Evolutionary conservation across 1,140 invertebrate genomes (phyloP), one percentile per base, ranked within the genome.

Genomic region (Meloidogyne floridensis): DNA sequence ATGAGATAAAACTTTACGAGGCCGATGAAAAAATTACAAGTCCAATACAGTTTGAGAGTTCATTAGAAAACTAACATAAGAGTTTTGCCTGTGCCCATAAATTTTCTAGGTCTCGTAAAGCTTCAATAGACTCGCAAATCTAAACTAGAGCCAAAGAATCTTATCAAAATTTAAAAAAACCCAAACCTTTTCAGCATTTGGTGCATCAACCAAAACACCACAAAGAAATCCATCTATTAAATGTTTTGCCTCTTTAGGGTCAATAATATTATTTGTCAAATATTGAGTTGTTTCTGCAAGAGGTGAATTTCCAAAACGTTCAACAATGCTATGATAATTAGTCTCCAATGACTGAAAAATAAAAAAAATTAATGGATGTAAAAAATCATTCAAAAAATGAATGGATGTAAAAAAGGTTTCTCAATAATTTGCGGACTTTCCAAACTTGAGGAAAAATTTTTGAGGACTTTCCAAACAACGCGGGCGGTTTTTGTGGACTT

Each of bases 141-240:
- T 13, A 10, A 76, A 9, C n/a, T n/a, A n/a, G n/a, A n/a, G n/a
- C n/a, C n/a, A 54, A 56, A 56, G 7, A 0, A 20, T 20, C 20
- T 20, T 20, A 20, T 20, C 20, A n/a, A 13, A 32, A 20, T 9
- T 42, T n/a, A n/a, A 79, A 20, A 42, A 76, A 79, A 77, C 20
- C 20, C 2, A n/a, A 43, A 82, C 81, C 81, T 80, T 82, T 71
- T 54, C 53, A 3, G 78, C 77, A 73, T 82, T 82, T 80, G 4
- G 54, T 43, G 80, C 4, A 81, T 82, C 81, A n/a, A 65, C 69
- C 13, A 82, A 76, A 72, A 82, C 43, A 42, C 80, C 81, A 65
- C 42, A 82, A 10, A 82, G 42, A 73, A 82, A 82, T 18, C 81
- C 81, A 13, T 65, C 77, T n/a, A 65, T 65, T 7, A 65, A 65